phyloP scores from a whole-genome alignment of 1,140 invertebrate genomes.

The Coenobita brevimanus region DNA sequence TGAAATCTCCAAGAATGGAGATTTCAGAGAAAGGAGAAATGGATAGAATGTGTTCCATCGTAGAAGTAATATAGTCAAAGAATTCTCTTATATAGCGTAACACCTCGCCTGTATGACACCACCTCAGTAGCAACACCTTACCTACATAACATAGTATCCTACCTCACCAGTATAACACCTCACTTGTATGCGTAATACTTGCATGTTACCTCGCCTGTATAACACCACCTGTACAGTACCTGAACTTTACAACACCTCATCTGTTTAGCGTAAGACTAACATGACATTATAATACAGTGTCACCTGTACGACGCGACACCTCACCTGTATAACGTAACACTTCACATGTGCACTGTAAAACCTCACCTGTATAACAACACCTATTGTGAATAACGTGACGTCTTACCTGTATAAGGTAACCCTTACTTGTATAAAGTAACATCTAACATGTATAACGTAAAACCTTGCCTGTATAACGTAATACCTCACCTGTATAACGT shows the following conservation, averaged over 20 bases:
- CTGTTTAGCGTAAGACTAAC: not conserved
- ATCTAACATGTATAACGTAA: not conserved
- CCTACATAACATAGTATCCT: not conserved
- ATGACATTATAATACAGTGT: no score
- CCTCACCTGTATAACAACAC: not conserved
- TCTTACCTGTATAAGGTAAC: not conserved
- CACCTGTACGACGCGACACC: not conserved
- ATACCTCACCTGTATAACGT: not conserved
- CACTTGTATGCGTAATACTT: not conserved
- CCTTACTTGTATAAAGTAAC: not conserved
- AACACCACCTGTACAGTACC: not conserved
- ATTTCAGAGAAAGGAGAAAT: no score
- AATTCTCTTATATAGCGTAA: no score
- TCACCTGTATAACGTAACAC: not conserved
- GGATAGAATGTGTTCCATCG: no score
- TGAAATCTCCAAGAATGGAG: no score
- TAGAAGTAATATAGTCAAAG: no score
- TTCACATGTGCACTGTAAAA: no score
- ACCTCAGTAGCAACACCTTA: no score
- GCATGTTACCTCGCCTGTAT: not conserved
- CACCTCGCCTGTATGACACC: no score
- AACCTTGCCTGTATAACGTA: not conserved
- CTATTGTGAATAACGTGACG: not conserved
- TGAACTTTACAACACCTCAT: not conserved
- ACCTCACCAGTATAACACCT: no score